Evolutionary conservation across 2,113 vertebrate species (phyloP).

Genomic region (Lepidiolamprologus cunningtoni): DNA sequence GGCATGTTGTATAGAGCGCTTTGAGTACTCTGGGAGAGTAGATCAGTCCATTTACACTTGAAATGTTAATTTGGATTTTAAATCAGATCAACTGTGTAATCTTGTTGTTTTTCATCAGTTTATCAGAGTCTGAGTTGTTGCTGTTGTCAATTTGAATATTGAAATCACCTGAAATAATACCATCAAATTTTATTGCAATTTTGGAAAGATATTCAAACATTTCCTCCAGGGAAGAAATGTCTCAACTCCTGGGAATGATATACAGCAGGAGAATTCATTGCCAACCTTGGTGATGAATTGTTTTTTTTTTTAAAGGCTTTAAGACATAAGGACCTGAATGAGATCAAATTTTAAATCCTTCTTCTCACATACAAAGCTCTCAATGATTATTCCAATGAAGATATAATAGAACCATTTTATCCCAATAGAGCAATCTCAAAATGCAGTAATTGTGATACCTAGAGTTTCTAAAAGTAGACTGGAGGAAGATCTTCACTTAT

Average conservation of each 20-base stretch:
- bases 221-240: not conserved
- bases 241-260: not conserved
- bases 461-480: not conserved
- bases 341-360: not conserved
- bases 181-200: not conserved
- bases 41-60: not conserved
- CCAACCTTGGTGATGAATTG: not conserved
- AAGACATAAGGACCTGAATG: no score
- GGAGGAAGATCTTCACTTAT: not conserved
- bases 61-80: accelerated
- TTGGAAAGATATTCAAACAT: not conserved
- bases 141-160: not conserved
- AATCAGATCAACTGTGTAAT: not conserved
- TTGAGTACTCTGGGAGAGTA: not conserved
- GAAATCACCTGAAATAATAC: not conserved
- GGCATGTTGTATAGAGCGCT: not conserved
- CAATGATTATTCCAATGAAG: not conserved
- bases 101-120: not conserved
- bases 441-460: accelerated
- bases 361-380: not conserved
- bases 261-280: not conserved
- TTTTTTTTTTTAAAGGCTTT: accelerated
- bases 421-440: not conserved
- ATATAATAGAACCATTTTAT: not conserved
- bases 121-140: not conserved